These are phyloP conservation scores for Rhincodon typus DNA, from an alignment of 2,797 vertebrate genomes.

Conservation along the genomic window DNA sequence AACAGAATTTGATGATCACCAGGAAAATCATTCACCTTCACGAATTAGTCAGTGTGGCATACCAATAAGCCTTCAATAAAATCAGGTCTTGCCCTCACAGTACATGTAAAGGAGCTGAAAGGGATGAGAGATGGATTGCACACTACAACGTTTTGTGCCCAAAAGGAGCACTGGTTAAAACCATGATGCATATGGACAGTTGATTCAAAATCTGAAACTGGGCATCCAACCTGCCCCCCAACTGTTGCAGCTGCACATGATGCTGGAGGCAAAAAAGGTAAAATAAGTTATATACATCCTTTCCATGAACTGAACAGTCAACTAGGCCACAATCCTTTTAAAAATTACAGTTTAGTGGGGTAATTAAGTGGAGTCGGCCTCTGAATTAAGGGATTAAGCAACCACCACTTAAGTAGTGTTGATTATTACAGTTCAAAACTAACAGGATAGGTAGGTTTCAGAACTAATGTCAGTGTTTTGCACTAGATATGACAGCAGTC, in stretches of 20 bases:
- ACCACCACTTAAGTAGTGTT: background rate
- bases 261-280: background rate
- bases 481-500: background rate
- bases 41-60: background rate
- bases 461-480: background rate
- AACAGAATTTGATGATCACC: background rate
- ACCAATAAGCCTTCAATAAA: background rate
- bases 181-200: background rate
- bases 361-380: background rate
- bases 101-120: background rate
- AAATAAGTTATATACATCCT: background rate
- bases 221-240: too few species aligned
- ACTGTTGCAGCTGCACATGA: background rate
- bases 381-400: conserved; percentile 4
- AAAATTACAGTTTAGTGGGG: background rate
- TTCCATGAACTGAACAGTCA: background rate
- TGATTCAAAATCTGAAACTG: background rate
- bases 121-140: background rate
- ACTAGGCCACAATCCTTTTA: background rate
- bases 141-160: background rate
- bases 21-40: background rate
- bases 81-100: background rate
- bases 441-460: background rate
- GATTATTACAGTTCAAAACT: background rate
- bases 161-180: background rate